Conservation (phyloP, 2,113 vertebrate species). For the Carassius auratus region DNA sequence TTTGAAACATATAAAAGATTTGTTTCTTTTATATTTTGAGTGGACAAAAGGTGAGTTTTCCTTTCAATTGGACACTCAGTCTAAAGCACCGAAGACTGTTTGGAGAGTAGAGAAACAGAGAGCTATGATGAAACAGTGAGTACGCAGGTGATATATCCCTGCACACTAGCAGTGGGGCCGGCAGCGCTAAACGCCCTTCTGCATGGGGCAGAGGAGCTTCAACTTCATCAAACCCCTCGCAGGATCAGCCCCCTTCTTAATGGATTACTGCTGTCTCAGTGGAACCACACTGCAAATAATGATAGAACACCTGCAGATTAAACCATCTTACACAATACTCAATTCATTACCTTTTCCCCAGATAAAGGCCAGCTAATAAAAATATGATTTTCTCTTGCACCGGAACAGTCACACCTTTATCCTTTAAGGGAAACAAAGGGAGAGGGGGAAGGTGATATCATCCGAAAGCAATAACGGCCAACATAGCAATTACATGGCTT, state of each 20-base stretch:
- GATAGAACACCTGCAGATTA: conserved; percentile 81
- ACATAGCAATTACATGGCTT: conserved; percentile 42
- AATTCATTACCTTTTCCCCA: conserved; percentile 77
- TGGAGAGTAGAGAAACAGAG: conserved; percentile 1
- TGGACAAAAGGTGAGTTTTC: conserved; percentile 1
- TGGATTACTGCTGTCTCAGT: conserved; percentile 82
- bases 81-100: conserved; percentile 33
- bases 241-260: conserved; percentile 75
- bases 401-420: conserved; percentile 75
- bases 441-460: conserved; percentile 45
- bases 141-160: conserved; percentile 57
- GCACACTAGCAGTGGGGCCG: conserved; percentile 51
- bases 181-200: conserved; percentile 65
- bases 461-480: conserved; percentile 54
- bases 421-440: conserved; percentile 65
- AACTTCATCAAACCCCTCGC: conserved; percentile 61
- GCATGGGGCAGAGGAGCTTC: conserved; percentile 68
- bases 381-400: conserved; percentile 75
- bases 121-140: conserved; percentile 58
- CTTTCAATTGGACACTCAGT: conserved; percentile 36
- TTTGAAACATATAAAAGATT: neutral
- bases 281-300: conserved; percentile 82
- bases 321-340: conserved; percentile 81
- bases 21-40: neutral
- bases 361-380: conserved; percentile 77